Evolutionary conservation across 1,140 invertebrate genomes (phyloP).

Genomic region (Neodiprion fabricii): DNA sequence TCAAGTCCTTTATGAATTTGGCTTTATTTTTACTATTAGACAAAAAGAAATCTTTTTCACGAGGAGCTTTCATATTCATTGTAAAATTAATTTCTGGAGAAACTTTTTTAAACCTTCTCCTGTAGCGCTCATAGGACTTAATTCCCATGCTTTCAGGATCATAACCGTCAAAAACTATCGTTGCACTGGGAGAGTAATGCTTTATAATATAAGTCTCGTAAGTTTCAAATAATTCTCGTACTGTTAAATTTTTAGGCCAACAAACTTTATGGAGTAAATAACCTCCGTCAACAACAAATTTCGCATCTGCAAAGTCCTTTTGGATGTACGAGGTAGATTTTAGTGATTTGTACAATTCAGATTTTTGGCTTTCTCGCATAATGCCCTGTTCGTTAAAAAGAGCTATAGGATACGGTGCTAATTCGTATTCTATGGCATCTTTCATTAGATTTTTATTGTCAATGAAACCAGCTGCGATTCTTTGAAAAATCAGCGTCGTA

Average conservation of each 20-base stretch:
- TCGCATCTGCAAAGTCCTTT: slow-evolving; percentile 28
- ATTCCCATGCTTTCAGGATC: slow-evolving; percentile 26
- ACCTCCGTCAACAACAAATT: slow-evolving; percentile 40
- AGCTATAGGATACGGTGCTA: slow-evolving; percentile 40
- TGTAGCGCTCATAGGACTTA: neutral
- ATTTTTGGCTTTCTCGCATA: slow-evolving; percentile 38
- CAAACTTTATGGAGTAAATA: slow-evolving; percentile 31
- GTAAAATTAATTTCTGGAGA: too few relatives aligned
- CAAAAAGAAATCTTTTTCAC: too few relatives aligned
- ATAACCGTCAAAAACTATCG: slow-evolving; percentile 44
- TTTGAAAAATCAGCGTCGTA: slow-evolving; percentile 38
- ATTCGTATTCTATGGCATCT: slow-evolving; percentile 40
- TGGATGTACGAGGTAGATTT: slow-evolving; percentile 33
- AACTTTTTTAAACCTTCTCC: too few relatives aligned
- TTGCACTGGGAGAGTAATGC: slow-evolving; percentile 38
- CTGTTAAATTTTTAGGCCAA: slow-evolving; percentile 36
- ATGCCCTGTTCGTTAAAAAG: slow-evolving; percentile 39
- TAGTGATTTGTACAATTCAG: slow-evolving; percentile 40
- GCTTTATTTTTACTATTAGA: too few relatives aligned
- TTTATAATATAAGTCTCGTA: slow-evolving; percentile 42
- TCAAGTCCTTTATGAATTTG: too few relatives aligned
- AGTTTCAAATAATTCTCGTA: slow-evolving; percentile 33
- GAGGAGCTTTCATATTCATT: too few relatives aligned
- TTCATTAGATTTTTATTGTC: slow-evolving; percentile 34
- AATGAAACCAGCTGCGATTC: slow-evolving; percentile 33